Conservation (phyloP, 2,113 vertebrate genomes). For the Gobius niger region DNA sequence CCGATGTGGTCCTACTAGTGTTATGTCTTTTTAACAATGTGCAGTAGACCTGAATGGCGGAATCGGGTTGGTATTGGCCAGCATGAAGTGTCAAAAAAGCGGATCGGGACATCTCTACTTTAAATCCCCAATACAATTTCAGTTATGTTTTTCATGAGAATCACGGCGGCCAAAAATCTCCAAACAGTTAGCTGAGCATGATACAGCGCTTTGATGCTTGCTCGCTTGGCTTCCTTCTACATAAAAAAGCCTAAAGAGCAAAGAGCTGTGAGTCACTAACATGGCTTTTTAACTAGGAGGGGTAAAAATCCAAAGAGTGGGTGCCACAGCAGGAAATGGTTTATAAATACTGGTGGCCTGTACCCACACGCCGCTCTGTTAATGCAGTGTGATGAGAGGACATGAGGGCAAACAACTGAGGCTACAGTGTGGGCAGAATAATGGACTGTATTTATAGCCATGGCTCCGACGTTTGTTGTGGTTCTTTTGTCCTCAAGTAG, state of each 20-base stretch:
- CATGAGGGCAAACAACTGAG: constrained; percentile 25
- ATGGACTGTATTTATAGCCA: neutral
- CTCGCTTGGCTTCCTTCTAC: constrained; percentile 6
- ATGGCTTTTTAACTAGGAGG: constrained; percentile 25
- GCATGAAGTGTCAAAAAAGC: too few species aligned
- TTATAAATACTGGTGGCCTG: constrained; percentile 42
- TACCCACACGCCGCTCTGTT: constrained; percentile 8
- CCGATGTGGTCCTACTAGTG: too few species aligned
- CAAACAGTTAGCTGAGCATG: too few species aligned
- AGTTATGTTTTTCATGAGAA: too few species aligned
- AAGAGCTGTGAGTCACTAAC: constrained; percentile 28
- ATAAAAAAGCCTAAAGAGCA: neutral
- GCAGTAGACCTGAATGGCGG: too few species aligned
- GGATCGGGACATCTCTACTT: too few species aligned
- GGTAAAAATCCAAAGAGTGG: constrained; percentile 25
- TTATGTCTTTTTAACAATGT: too few species aligned
- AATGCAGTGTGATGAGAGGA: constrained; percentile 25
- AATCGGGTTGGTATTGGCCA: too few species aligned
- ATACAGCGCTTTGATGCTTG: too few species aligned
- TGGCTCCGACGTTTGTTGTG: neutral
- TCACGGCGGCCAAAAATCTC: too few species aligned
- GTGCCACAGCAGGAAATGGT: constrained; percentile 36
- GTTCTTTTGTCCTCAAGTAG: neutral
- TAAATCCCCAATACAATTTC: too few species aligned
- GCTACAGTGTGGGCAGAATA: constrained; percentile 25